Evolutionary conservation across 2,888 invertebrate species (phyloP).

Genomic region (Sialis lutaria): DNA sequence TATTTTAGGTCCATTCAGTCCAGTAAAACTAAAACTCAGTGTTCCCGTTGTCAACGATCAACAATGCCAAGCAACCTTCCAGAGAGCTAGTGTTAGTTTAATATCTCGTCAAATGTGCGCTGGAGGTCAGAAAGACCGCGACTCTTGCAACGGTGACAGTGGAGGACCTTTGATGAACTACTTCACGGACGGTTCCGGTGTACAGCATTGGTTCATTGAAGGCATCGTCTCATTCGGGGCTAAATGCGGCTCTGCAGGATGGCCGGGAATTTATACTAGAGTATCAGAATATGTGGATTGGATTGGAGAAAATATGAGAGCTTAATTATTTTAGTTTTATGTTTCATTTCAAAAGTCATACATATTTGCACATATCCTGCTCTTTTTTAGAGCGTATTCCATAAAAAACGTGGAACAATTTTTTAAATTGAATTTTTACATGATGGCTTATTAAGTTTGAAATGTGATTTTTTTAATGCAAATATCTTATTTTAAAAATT

Average conservation of each 20-base stretch:
- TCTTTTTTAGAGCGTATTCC: no score
- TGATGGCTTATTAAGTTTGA: no score
- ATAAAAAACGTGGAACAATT: no score
- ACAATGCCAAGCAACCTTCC: background rate
- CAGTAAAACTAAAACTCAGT: background rate
- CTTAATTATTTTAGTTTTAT: background rate
- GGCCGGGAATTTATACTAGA: conserved; percentile 20
- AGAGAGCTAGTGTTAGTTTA: conserved; percentile 22
- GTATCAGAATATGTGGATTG: conserved; percentile 11
- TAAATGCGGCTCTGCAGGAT: conserved; percentile 17
- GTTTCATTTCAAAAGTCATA: no score
- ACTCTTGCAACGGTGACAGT: conserved; percentile 59
- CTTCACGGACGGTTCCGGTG: conserved; percentile 22
- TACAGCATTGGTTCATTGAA: conserved; percentile 34
- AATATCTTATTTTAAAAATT: no score
- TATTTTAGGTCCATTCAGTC: background rate
- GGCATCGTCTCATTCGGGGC: conserved; percentile 50
- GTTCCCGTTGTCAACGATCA: background rate
- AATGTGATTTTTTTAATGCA: no score
- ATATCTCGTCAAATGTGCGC: conserved; percentile 46
- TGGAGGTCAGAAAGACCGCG: conserved; percentile 45
- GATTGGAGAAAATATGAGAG: background rate
- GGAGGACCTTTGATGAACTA: conserved; percentile 52
- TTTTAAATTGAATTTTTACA: no score
- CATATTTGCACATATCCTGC: no score